A percentile compares a stretch with the other conserved stretches of the same genome.
Evolutionary conservation across 2,113 vertebrate species (phyloP).

Genomic region (Cochlearius cochlearius): DNA sequence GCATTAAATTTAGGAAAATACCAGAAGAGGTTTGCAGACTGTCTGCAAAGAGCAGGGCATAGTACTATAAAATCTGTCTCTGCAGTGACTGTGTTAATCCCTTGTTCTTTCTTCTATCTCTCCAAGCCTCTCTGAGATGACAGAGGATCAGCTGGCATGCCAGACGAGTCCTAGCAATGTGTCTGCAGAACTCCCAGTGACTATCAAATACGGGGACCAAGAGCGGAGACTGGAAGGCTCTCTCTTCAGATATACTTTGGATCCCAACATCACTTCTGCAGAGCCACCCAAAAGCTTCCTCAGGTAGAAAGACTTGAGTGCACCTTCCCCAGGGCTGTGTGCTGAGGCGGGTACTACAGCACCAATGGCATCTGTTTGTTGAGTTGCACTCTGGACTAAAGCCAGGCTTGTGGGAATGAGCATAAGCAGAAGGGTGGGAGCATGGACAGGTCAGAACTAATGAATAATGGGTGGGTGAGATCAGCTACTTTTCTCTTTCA

Average conservation of each 20-base stretch:
- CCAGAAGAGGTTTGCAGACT: background rate
- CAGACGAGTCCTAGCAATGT: slow-evolving; percentile 80
- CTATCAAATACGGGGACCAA: slow-evolving; percentile 81
- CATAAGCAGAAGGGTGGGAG: background rate
- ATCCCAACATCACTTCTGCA: slow-evolving; percentile 89
- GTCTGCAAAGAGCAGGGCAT: background rate
- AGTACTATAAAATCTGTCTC: background rate
- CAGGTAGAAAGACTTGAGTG: slow-evolving; percentile 67
- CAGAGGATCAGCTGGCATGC: slow-evolving; percentile 80
- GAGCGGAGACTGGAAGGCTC: slow-evolving; percentile 76
- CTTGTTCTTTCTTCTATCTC: background rate
- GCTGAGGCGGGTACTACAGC: background rate
- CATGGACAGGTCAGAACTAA: background rate
- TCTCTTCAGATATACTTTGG: slow-evolving; percentile 83
- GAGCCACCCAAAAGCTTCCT: slow-evolving; percentile 89
- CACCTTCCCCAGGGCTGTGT: background rate
- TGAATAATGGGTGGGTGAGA: background rate
- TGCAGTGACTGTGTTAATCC: background rate
- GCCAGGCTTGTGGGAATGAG: background rate
- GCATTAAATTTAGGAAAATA: background rate
- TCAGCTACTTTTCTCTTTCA: slow-evolving; percentile 60
- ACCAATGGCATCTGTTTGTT: background rate
- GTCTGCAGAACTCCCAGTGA: slow-evolving; percentile 78
- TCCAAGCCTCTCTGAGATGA: slow-evolving; percentile 79
- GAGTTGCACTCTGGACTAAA: background rate